These are phyloP conservation scores for Chrysolina americana DNA, from an alignment of 2,888 invertebrate species.

Conservation along the genomic window DNA sequence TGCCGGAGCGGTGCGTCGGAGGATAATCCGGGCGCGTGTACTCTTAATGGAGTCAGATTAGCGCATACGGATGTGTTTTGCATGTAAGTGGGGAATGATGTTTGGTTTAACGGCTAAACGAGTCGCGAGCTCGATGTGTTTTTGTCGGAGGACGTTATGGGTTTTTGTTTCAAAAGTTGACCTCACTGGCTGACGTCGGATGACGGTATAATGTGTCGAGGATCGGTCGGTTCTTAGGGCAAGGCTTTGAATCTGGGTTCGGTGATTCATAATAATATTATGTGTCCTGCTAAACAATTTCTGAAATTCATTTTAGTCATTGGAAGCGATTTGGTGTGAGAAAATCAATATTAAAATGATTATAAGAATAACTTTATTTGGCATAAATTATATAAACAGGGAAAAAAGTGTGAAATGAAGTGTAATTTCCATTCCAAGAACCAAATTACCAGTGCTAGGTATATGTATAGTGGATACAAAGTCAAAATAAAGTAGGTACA, in stretches of 20 bases:
- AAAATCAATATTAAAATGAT: no score
- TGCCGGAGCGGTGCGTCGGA: constrained; percentile 35
- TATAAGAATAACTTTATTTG: no score
- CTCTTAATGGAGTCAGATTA: constrained; percentile 70
- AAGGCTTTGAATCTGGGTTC: background rate
- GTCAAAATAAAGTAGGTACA: no score
- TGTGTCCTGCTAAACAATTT: background rate
- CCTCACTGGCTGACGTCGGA: constrained; percentile 31
- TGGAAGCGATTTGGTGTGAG: no score
- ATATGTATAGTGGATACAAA: no score
- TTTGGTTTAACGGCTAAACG: constrained; percentile 70
- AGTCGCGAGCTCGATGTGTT: constrained; percentile 61
- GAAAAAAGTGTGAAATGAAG: no score
- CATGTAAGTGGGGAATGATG: constrained; percentile 71
- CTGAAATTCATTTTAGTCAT: no score
- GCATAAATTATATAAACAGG: no score
- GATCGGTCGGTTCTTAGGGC: background rate
- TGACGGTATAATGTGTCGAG: constrained; percentile 7
- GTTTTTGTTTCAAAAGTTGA: constrained; percentile 53
- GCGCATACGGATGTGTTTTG: constrained; percentile 68
- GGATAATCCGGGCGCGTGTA: constrained; percentile 59
- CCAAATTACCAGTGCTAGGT: no score
- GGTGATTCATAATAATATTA: background rate
- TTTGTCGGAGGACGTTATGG: constrained; percentile 58
- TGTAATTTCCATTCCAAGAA: no score